phyloP scores from a whole-genome alignment of 2,888 invertebrate genomes.

The Tetanocera ferruginea region DNA sequence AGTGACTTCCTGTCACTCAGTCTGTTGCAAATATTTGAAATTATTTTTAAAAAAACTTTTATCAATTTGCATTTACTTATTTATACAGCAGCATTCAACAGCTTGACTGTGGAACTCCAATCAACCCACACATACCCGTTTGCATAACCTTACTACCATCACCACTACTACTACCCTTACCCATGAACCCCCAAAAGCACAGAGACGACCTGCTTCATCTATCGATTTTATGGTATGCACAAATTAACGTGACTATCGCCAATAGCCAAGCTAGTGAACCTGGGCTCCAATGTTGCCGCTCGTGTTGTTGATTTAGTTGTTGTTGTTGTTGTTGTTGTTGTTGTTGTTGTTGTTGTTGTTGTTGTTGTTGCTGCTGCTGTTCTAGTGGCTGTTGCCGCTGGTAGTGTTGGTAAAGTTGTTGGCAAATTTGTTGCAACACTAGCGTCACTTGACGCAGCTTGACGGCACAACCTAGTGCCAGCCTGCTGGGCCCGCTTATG shows the following conservation, averaged over 20 bases:
- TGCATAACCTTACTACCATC: not conserved
- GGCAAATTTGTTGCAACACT: conserved; percentile 17
- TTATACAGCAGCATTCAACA: not conserved
- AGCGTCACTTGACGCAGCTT: not conserved
- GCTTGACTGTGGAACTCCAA: not conserved
- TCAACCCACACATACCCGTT: too few species aligned
- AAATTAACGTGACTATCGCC: conserved; percentile 36
- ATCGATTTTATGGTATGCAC: conserved; percentile 37
- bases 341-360: not conserved
- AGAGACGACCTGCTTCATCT: conserved; percentile 32
- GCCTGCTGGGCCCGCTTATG: not conserved
- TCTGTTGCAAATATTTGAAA: conserved; percentile 3
- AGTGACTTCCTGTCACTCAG: not conserved
- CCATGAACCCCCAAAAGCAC: not conserved
- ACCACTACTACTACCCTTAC: not conserved
- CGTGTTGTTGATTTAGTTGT: not conserved
- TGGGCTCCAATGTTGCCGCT: not conserved
- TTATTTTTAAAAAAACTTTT: not conserved
- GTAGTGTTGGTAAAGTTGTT: not conserved
- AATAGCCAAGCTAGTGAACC: conserved; percentile 31
- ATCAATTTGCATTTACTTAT: conserved; percentile 7
- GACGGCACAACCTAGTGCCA: not conserved
- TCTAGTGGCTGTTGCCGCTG: conserved; percentile 7
- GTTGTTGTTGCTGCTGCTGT: not conserved
- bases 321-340: not conserved